phyloP scores from a whole-genome alignment of 2,797 vertebrate species.

The Pelodytes ibericus region DNA sequence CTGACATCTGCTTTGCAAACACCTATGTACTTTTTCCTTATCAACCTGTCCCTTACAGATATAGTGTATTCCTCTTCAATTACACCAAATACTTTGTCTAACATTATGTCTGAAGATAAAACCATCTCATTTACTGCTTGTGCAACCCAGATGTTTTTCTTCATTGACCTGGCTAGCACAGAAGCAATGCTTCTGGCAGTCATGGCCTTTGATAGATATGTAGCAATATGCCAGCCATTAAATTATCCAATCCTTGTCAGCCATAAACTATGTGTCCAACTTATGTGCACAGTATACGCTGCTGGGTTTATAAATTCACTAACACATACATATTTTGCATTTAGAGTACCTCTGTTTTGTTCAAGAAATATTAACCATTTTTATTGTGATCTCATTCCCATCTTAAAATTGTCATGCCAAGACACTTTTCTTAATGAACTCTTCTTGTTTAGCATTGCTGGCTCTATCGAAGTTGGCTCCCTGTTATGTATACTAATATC shows the following conservation, averaged over 20 bases:
- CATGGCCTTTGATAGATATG: conserved; percentile 47
- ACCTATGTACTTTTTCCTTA: conserved; percentile 44
- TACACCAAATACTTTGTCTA: conserved; percentile 26
- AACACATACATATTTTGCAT: conserved; percentile 31
- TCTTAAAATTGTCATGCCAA: conserved; percentile 37
- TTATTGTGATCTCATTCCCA: conserved; percentile 40
- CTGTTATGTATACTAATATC: conserved; percentile 37
- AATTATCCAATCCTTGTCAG: conserved; percentile 41
- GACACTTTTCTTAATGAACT: conserved; percentile 34
- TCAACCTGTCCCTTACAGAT: conserved; percentile 38
- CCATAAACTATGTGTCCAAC: background rate
- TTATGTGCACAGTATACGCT: conserved; percentile 13
- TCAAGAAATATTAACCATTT: conserved; percentile 31
- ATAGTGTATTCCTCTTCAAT: conserved; percentile 37
- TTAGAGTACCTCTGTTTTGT: conserved; percentile 28
- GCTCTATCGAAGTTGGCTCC: conserved; percentile 28
- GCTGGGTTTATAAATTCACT: conserved; percentile 31
- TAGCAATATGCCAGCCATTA: conserved; percentile 45
- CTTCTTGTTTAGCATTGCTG: conserved; percentile 20
- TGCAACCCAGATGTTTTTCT: conserved; percentile 40
- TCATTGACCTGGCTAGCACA: conserved; percentile 16
- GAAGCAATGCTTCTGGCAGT: conserved; percentile 36
- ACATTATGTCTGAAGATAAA: conserved; percentile 20
- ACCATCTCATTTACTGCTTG: conserved; percentile 30
- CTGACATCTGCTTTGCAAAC: conserved; percentile 14